Conservation (phyloP, 2,113 vertebrate genomes). For the Ascaphus truei region DNA sequence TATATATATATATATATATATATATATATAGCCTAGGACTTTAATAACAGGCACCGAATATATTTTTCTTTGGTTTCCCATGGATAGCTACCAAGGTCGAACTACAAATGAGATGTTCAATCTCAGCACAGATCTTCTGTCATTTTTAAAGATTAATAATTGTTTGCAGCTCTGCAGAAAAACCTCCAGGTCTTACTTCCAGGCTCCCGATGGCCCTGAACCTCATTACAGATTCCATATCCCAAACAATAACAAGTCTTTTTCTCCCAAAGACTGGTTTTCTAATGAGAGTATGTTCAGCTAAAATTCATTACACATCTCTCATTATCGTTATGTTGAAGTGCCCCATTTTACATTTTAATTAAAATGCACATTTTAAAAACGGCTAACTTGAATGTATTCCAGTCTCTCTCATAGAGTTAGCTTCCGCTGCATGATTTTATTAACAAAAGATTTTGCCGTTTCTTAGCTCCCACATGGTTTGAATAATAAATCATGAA, state of each 20-base stretch:
- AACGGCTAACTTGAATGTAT: slow-evolving; percentile 30
- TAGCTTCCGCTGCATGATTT: slow-evolving; percentile 23
- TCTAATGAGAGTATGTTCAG: slow-evolving; percentile 49
- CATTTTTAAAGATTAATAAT: slow-evolving; percentile 53
- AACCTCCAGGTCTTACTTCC: slow-evolving; percentile 47
- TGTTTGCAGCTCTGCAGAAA: slow-evolving; percentile 42
- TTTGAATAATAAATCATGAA: slow-evolving; percentile 31
- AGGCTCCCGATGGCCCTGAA: slow-evolving; percentile 40
- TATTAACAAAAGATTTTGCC: slow-evolving; percentile 37
- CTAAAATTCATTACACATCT: slow-evolving; percentile 57
- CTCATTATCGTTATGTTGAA: slow-evolving; percentile 56
- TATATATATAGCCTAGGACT: too few species aligned
- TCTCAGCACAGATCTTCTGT: slow-evolving; percentile 45
- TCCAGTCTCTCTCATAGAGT: slow-evolving; percentile 17
- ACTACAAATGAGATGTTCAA: slow-evolving; percentile 41
- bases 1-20: too few species aligned
- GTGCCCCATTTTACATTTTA: slow-evolving; percentile 48
- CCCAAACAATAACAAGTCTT: slow-evolving; percentile 39
- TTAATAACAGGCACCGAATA: too few species aligned
- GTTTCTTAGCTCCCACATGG: slow-evolving; percentile 28
- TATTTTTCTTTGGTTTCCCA: too few species aligned
- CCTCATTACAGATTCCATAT: slow-evolving; percentile 42
- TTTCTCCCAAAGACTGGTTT: slow-evolving; percentile 39
- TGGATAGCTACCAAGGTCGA: slow-evolving; percentile 36
- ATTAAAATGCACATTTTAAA: slow-evolving; percentile 61